These are phyloP conservation scores for Cheilosia variabilis DNA, from an alignment of 2,888 invertebrate species.

Conservation along the genomic window DNA sequence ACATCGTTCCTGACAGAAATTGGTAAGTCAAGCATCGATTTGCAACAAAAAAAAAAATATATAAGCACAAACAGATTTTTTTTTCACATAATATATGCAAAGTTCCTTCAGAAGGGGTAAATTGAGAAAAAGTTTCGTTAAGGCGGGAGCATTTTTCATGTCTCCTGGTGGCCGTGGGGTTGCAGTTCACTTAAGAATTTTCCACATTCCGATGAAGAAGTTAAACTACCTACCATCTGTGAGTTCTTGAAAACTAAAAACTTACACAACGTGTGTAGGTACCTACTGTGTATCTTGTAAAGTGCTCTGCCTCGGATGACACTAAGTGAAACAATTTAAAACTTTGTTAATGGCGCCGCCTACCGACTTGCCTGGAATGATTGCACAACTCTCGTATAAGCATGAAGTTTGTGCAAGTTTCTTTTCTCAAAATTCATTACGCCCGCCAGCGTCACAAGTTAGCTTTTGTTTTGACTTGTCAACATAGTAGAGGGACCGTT, in stretches of 20 bases:
- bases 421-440: slow-evolving; percentile 44
- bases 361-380: slow-evolving; percentile 2
- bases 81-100: slow-evolving; percentile 29
- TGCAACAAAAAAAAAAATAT: not conserved
- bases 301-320: slow-evolving; percentile 52
- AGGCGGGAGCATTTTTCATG: slow-evolving; percentile 26
- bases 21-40: not conserved
- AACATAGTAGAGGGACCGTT: not conserved
- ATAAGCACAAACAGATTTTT: not conserved
- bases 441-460: not conserved
- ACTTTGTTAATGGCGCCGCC: slow-evolving; percentile 63
- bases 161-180: not conserved
- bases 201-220: not conserved
- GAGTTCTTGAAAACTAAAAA: slow-evolving; percentile 18
- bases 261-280: not conserved
- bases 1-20: not conserved
- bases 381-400: not conserved
- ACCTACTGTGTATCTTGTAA: slow-evolving; percentile 9
- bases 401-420: slow-evolving; percentile 46
- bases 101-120: slow-evolving; percentile 41
- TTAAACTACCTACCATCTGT: slow-evolving; percentile 10
- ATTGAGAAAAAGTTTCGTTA: slow-evolving; percentile 57
- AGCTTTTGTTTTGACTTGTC: not conserved
- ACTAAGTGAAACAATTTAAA: slow-evolving; percentile 68
- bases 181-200: slow-evolving; percentile 43